phyloP scores from a whole-genome alignment of 2,888 invertebrate genomes.

The Ligdia adustata region DNA sequence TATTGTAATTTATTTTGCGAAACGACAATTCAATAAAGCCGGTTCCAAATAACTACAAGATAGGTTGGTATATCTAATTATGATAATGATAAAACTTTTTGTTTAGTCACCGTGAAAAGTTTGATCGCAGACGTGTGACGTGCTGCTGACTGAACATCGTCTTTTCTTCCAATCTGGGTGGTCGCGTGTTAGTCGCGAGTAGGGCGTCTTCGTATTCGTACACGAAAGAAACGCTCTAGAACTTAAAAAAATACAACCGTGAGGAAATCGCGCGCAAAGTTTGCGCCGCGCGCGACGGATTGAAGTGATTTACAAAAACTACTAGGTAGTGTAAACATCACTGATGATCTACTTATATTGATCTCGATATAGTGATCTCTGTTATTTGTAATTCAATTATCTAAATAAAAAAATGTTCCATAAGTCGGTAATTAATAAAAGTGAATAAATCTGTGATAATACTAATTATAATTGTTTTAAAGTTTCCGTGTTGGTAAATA shows the following conservation, averaged over 20 bases:
- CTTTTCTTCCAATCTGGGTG: not conserved
- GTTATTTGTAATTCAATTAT: no score
- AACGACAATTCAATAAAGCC: no score
- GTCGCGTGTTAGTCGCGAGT: slow-evolving; percentile 14
- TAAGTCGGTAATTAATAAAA: no score
- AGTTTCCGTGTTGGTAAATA: slow-evolving; percentile 13
- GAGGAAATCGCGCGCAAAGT: slow-evolving; percentile 8
- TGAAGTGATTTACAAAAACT: slow-evolving; percentile 9
- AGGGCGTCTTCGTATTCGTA: slow-evolving; percentile 10
- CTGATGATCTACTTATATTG: no score
- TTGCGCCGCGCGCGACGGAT: slow-evolving; percentile 2
- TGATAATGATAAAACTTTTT: slow-evolving; percentile 28
- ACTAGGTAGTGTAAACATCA: no score
- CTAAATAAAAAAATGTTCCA: no score
- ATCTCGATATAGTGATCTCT: slow-evolving; percentile 18
- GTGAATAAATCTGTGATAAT: slow-evolving; percentile 11
- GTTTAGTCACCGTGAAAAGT: slow-evolving; percentile 51
- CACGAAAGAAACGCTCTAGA: not conserved
- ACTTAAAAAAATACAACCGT: not conserved
- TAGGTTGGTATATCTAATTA: no score
- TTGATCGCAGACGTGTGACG: slow-evolving; percentile 22
- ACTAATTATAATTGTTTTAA: no score
- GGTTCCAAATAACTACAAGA: no score
- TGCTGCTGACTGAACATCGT: not conserved
- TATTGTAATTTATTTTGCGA: no score